Evolutionary conservation across 2,113 vertebrate genomes (phyloP), one percentile per base, ranked within the genome.

Genomic region (Hydropotes inermis): DNA sequence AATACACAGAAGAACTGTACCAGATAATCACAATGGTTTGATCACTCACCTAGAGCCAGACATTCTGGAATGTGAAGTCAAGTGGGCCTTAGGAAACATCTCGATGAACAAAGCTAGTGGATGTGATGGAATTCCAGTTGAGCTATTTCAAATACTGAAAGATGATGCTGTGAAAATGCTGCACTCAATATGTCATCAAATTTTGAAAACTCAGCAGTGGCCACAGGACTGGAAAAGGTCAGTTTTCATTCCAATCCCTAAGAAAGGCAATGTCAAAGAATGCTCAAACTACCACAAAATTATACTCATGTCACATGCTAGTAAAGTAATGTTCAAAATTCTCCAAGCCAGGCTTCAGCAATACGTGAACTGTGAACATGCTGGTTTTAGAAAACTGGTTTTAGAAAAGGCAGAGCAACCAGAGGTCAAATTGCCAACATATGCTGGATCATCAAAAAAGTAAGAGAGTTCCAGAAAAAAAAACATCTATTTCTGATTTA

Each of bases 351-450:
- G 64, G 16, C 64, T n/a, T 67, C 30, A 67, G 33, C 33, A 67
- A 5, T 67, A n/a, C 0, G 2, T 67, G 33, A 67, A n/a, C 1
- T 0, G 0, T 19, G 33, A 67, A n/a, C 64, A 67, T 67, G 8
- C 9, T 57, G 54, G 54, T 21, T 55, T 55, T 55, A 55, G 54
- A 55, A 67, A 67, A 8, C 33, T n/a, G 64, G 16, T 67, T 67
- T 67, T n/a, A 67, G 33, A 67, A 67, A 67, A n/a, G 64, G 8
- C 64, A 67, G 16, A 67, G 16, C 8, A 67, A 67, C 33, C 1
- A n/a, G 7, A n/a, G 33, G 10, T n/a, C 16, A 67, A 67, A 67
- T 67, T 67, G 64, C 33, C 8, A 19, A n/a, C 61, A 67, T 67
- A 16, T 4, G 4, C 7, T 19, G 8, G 33, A 67, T 67, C 33